Base-by-base conservation (phyloP, 92 coral and sea anemone species). In the Chrysogorgia sp. region DNA sequence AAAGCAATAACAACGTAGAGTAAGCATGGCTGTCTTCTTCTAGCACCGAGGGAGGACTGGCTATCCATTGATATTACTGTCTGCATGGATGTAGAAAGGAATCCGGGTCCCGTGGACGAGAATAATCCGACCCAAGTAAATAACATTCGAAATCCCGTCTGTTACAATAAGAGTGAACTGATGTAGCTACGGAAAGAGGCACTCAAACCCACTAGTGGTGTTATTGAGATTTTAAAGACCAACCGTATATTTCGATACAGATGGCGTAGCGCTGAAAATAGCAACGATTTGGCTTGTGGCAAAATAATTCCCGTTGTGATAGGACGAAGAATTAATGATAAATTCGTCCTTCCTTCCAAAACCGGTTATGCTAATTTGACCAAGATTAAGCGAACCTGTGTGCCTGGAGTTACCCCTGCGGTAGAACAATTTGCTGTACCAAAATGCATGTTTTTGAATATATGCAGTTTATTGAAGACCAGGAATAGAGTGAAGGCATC, bases 31-130 rank as follows among this genome's bases (percentile, higher is more conserved):
- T 30, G 28, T 24, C 34, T 60, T 31, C 7, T 60, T 60, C 22
- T 60, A 28, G 4, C 66, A 60, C 66, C 66, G 0, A 60, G 40
- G 6, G 66, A 60, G 28, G n/a, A 60, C 28, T 28, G 7, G 32
- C 22, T 60, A 0, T 60, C 33, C 34, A 31, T 28, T 31, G 66
- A 60, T 60, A 60, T 74, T 57, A 45, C 31, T 47, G 55, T 74
- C 21, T 74, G 67, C 55, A 74, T 74, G 67, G 80, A 74, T 7
- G 67, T 74, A 14, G 80, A 74, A 56, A 43, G 64, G 20, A 74
- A 74, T 41, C 80, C 80, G 0, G 80, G 80, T n/a, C 80, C 80
- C 3, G 30, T 48, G 3, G 8, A 23, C 52, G 61, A 56, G 24
- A 30, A 26, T 21, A 60, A 60, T 9, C 34, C 34, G 34, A 34